Base-by-base conservation (phyloP, 2,113 vertebrate genomes). In the Clarias gariepinus region DNA sequence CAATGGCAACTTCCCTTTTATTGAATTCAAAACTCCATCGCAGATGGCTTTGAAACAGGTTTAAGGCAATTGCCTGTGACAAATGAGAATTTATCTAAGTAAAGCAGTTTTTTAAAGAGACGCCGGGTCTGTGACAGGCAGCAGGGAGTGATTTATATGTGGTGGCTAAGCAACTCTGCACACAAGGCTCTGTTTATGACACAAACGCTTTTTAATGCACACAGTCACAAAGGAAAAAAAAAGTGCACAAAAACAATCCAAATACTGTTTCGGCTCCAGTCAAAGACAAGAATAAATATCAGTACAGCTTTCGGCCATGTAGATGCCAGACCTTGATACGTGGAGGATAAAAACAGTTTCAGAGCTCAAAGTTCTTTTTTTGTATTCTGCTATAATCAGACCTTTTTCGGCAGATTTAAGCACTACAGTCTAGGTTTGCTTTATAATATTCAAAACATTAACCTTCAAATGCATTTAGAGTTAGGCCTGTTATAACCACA, bases 81-180 rank as follows among this genome's bases (percentile, higher is more conserved):
- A 95, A 95, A 95, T 95, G 88, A 94, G 86, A 94, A 94, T 94
- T 93, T 94, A 93, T 94, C 90, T 93, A 93, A 95, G 92, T 93
- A 94, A 95, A 94, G 89, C 85, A 78, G 91, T 92, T 87, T 94
- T 95, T 95, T 93, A 92, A 94, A 94, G 90, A 91, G 90, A 90
- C 64, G 85, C 86, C 85, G 87, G 85, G 87, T 88, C 89, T 93
- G 87, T 93, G 94, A 95, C 94, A 95, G 93, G 90, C 94, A 89
- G 90, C 69, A 87, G 85, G 79, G 89, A 60, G 91, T 95, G 94
- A 95, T 95, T 95, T 95, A 95, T 95, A 93, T 85, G 89, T 91
- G 90, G 76, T 86, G 90, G 89, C 89, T 90, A 78, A 33, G 88
- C 85, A 80, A 92, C 91, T 90, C 91, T 23, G 89, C 82, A 89